Conservation (phyloP, 2,888 invertebrate species). For the Rhingia campestris region DNA sequence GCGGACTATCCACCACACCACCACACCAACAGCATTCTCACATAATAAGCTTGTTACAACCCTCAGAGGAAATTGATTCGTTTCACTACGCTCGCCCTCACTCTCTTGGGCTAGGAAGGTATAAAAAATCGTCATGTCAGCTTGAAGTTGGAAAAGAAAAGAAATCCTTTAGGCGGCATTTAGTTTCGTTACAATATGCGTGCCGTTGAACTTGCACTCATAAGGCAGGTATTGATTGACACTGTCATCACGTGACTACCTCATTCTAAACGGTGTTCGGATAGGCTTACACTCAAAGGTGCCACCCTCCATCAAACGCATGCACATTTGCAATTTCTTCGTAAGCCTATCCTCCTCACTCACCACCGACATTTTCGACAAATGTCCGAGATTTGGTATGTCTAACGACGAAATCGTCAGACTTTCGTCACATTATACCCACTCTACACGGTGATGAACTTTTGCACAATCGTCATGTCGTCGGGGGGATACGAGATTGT, state of each 20-base stretch:
- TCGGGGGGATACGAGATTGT: too few relatives aligned
- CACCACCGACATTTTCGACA: constrained; percentile 5
- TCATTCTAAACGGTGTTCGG: constrained; percentile 9
- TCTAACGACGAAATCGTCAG: constrained; percentile 21
- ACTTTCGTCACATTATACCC: constrained; percentile 38
- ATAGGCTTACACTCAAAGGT: not conserved
- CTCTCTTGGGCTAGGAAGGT: not conserved
- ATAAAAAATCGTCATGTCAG: not conserved
- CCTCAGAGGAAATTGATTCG: constrained; percentile 36
- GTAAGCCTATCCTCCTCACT: not conserved
- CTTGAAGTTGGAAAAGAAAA: not conserved
- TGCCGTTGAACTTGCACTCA: constrained; percentile 38
- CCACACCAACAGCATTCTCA: not conserved
- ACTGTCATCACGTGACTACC: constrained; percentile 50
- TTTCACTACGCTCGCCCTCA: not conserved
- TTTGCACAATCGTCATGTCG: constrained; percentile 49
- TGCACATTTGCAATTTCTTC: constrained; percentile 2
- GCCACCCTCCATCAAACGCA: not conserved
- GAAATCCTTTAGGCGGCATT: constrained; percentile 12
- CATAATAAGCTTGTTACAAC: constrained; percentile 46
- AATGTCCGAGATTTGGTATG: constrained; percentile 12
- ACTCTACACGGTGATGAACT: constrained; percentile 10
- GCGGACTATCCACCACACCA: not conserved
- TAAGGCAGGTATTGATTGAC: constrained; percentile 29
- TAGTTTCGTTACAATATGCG: constrained; percentile 7